These are phyloP conservation scores for Eupleurogrammus muticus DNA, from an alignment of 2,797 vertebrate species.

Conservation along the genomic window DNA sequence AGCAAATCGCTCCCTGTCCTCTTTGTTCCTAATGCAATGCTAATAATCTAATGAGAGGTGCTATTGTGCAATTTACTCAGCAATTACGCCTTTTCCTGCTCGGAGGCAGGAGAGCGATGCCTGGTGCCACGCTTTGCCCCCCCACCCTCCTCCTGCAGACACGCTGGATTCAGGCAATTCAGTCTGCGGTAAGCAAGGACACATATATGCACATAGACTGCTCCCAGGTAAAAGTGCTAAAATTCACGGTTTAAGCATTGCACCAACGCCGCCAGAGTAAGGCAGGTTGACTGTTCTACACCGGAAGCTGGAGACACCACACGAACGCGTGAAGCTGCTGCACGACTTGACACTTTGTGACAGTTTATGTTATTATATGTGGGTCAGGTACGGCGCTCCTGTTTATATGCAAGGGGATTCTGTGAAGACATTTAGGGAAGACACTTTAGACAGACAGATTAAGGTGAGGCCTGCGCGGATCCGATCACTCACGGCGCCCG, in stretches of 20 bases:
- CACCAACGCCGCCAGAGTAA: too few species aligned
- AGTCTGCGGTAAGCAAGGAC: not conserved
- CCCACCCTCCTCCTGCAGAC: slow-evolving; percentile 2
- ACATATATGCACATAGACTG: not conserved
- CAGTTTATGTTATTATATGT: not conserved
- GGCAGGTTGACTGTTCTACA: too few species aligned
- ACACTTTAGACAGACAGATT: too few species aligned
- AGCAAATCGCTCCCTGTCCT: slow-evolving; percentile 15
- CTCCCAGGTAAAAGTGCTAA: not conserved
- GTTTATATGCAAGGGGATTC: slow-evolving; percentile 14
- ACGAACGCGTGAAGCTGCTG: too few species aligned
- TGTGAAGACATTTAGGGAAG: slow-evolving; percentile 21
- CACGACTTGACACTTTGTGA: too few species aligned
- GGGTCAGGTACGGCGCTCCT: not conserved
- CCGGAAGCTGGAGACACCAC: too few species aligned
- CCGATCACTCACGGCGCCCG: slow-evolving; percentile 9
- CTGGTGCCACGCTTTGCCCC: not conserved
- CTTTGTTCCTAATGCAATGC: slow-evolving; percentile 48
- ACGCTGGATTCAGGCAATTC: slow-evolving; percentile 4
- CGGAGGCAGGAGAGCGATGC: slow-evolving; percentile 9
- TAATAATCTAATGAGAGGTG: slow-evolving; percentile 54
- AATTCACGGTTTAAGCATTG: not conserved
- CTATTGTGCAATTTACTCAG: slow-evolving; percentile 42
- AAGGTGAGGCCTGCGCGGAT: slow-evolving; percentile 13
- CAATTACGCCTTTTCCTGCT: slow-evolving; percentile 48